Conservation (phyloP, 1,140 invertebrate species). For the Drosophila subobscura region DNA sequence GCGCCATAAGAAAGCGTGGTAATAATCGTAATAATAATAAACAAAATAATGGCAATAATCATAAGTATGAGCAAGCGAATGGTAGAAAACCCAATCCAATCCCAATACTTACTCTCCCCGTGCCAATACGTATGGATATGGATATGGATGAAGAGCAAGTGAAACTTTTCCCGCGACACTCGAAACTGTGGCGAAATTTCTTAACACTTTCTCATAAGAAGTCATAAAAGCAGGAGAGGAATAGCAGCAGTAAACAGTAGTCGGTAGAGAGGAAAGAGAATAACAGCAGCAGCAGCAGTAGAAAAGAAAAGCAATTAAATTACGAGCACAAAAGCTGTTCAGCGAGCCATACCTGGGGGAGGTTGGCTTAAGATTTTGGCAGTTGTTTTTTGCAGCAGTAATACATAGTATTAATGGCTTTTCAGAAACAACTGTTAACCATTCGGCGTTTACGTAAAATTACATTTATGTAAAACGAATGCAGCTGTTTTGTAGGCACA, state of each 20-base stretch:
- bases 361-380: slow-evolving; percentile 13
- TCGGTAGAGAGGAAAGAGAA: neutral
- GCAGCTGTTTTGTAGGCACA: no score
- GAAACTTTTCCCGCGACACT: slow-evolving; percentile 67
- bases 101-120: slow-evolving; percentile 7
- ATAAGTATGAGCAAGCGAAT: slow-evolving; percentile 49
- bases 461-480: no score
- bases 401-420: neutral
- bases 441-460: no score
- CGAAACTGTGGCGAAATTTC: slow-evolving; percentile 65
- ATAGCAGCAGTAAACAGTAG: neutral
- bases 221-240: slow-evolving; percentile 41
- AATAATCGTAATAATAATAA: slow-evolving; percentile 54
- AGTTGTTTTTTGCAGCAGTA: slow-evolving; percentile 6
- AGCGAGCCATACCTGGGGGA: slow-evolving; percentile 32
- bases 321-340: slow-evolving; percentile 68
- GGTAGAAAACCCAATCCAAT: slow-evolving; percentile 60
- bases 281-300: slow-evolving; percentile 13
- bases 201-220: slow-evolving; percentile 75
- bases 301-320: slow-evolving; percentile 56
- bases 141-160: slow-evolving; percentile 52
- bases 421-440: slow-evolving; percentile 1
- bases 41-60: slow-evolving; percentile 56
- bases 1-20: slow-evolving; percentile 63
- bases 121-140: slow-evolving; percentile 4